phyloP scores from a whole-genome alignment of 2,113 vertebrate genomes.

The Hyaena hyaena region DNA sequence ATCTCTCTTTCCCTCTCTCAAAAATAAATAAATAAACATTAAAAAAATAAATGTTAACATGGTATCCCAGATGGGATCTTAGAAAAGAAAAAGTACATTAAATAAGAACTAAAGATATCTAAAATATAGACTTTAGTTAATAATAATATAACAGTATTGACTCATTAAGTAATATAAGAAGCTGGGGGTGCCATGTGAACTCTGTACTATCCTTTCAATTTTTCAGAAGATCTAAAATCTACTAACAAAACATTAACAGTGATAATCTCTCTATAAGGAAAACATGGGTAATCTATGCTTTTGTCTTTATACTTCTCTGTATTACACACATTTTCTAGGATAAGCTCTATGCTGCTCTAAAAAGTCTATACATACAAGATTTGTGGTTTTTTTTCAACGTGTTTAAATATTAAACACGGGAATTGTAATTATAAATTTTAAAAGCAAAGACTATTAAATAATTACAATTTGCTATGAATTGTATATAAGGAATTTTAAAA shows the following conservation, averaged over 20 bases:
- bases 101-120: not conserved
- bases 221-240: not conserved
- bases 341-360: not conserved
- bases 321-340: not conserved
- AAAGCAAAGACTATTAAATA: not conserved
- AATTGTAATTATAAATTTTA: not conserved
- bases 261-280: not conserved
- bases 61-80: not conserved
- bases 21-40: no score
- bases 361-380: not conserved
- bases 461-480: not conserved
- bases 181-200: not conserved
- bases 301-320: not conserved
- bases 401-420: not conserved
- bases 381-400: not conserved
- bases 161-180: not conserved
- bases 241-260: not conserved
- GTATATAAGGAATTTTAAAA: not conserved
- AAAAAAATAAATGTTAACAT: no score
- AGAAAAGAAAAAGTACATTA: not conserved
- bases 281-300: not conserved
- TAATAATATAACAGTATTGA: not conserved
- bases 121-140: not conserved
- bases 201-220: not conserved
- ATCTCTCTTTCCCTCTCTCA: no score